phyloP scores from a whole-genome alignment of 2,113 vertebrate species.

The Meleagris gallopavo region DNA sequence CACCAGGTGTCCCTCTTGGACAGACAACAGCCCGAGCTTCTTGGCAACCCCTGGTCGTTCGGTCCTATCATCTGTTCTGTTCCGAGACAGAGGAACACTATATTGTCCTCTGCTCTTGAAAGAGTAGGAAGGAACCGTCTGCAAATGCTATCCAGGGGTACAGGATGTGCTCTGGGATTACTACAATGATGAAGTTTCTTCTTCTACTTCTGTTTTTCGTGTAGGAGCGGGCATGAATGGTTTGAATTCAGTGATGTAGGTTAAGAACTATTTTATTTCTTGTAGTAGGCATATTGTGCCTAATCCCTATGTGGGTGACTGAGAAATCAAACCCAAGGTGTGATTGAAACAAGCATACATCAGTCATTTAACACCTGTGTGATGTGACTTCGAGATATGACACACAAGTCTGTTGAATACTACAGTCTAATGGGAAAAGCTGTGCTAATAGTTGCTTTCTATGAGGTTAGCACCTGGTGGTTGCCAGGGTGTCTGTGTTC shows the following conservation, averaged over 20 bases:
- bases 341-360: not conserved
- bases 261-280: not conserved
- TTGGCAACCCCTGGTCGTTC: accelerated
- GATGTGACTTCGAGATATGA: not conserved
- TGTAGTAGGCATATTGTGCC: not conserved
- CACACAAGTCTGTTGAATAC: not conserved
- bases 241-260: not conserved
- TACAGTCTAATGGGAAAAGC: not conserved
- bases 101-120: not conserved
- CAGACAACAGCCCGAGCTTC: not conserved
- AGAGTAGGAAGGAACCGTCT: not conserved
- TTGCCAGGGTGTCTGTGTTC: not conserved
- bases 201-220: not conserved
- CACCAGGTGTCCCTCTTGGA: constrained; percentile 78
- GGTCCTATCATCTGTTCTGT: not conserved
- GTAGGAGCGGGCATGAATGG: not conserved
- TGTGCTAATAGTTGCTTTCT: not conserved
- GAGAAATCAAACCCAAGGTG: not conserved
- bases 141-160: not conserved
- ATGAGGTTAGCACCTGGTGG: not conserved
- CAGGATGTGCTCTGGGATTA: not conserved
- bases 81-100: not conserved
- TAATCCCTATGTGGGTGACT: not conserved
- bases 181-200: not conserved
- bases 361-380: not conserved